phyloP scores from a whole-genome alignment of 2,888 invertebrate genomes.

The Osedax frankpressi region DNA sequence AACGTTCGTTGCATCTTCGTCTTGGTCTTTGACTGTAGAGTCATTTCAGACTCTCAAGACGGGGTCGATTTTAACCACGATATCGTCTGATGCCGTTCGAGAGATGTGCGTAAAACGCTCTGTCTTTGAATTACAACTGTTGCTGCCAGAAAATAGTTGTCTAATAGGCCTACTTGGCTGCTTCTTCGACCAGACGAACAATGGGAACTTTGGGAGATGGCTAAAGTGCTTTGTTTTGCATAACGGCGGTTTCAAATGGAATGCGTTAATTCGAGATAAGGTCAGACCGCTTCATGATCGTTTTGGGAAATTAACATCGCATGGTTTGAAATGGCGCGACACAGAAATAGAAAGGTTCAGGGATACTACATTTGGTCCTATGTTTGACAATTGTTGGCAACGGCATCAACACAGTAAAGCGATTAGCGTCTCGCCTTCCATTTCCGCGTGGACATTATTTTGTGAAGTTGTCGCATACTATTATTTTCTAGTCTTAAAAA shows the following conservation, averaged over 20 bases:
- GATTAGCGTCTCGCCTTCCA: slow-evolving; percentile 9
- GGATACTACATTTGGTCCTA: not conserved
- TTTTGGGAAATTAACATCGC: not conserved
- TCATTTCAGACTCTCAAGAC: too few species aligned
- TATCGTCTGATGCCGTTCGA: not conserved
- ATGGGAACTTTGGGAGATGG: slow-evolving; percentile 2
- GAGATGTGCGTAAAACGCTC: not conserved
- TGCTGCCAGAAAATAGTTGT: slow-evolving; percentile 2
- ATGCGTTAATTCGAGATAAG: slow-evolving; percentile 4
- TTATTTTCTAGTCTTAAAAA: not conserved
- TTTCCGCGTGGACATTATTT: not conserved
- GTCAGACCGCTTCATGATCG: not conserved
- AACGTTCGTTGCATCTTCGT: too few species aligned
- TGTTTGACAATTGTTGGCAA: not conserved
- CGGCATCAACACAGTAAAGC: not conserved
- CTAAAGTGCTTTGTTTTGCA: not conserved
- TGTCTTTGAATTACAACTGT: not conserved
- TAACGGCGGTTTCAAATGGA: not conserved
- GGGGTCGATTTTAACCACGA: too few species aligned
- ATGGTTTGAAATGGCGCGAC: not conserved
- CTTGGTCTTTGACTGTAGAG: too few species aligned
- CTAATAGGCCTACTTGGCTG: not conserved
- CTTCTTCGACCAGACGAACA: not conserved
- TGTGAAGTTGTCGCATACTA: not conserved
- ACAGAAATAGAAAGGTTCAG: not conserved